A percentile compares a stretch with the other conserved stretches of the same genome.
phyloP scores from a whole-genome alignment of 1,140 invertebrate genomes.

The Drosophila auraria region DNA sequence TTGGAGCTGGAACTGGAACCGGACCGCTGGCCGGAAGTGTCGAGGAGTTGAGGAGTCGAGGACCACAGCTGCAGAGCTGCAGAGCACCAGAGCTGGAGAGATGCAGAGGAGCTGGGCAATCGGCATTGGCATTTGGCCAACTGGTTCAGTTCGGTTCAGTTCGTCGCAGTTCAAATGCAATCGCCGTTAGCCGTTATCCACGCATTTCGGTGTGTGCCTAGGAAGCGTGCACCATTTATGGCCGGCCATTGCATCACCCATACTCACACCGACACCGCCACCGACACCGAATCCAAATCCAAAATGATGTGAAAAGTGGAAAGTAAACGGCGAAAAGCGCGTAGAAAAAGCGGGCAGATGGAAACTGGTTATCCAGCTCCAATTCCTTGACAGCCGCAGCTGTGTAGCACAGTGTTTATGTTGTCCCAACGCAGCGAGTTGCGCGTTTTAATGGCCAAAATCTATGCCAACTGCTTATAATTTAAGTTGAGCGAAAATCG shows the following conservation, averaged over 20 bases:
- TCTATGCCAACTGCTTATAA: constrained; percentile 10
- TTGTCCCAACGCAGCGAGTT: constrained; percentile 2
- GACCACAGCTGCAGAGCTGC: background rate
- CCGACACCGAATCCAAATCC: constrained; percentile 1
- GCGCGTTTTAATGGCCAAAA: constrained; percentile 3
- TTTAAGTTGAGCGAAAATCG: background rate
- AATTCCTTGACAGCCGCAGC: constrained; percentile 3
- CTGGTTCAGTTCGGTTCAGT: constrained; percentile 55
- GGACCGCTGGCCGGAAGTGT: constrained; percentile 34
- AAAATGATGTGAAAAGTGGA: constrained; percentile 39
- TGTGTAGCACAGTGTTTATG: constrained; percentile 45
- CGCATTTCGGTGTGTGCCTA: constrained; percentile 59
- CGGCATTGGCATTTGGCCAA: constrained; percentile 82
- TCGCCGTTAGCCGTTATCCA: constrained; percentile 17
- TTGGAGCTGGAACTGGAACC: constrained; percentile 11
- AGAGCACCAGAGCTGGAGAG: background rate
- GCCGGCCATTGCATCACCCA: constrained; percentile 67
- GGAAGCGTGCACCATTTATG: constrained; percentile 76
- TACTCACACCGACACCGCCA: constrained; percentile 8
- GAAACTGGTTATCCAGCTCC: constrained; percentile 45
- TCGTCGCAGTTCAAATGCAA: constrained; percentile 26
- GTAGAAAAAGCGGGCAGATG: constrained; percentile 40
- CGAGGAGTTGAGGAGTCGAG: constrained; percentile 8
- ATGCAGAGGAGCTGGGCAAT: constrained; percentile 31
- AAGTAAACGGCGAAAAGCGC: constrained; percentile 27